Evolutionary conservation across 1,140 invertebrate species (phyloP).

Genomic region (Carposina sasakii): DNA sequence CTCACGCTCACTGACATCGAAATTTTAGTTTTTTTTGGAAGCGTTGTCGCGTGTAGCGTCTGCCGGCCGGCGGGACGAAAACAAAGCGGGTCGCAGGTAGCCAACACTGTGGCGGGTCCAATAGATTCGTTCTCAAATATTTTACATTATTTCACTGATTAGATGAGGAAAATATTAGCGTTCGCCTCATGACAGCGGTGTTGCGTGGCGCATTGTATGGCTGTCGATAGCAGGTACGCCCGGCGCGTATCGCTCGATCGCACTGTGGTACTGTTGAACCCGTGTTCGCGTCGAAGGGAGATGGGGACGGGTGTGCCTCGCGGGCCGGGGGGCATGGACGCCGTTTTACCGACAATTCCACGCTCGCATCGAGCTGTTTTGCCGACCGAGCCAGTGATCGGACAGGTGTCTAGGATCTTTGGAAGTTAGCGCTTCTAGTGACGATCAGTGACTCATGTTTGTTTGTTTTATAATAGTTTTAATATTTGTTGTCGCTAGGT

Average conservation of each 20-base stretch:
- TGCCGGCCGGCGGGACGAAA: constrained; percentile 47
- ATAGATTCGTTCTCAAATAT: constrained; percentile 33
- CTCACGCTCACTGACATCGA: constrained; percentile 58
- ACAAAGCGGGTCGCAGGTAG: constrained; percentile 35
- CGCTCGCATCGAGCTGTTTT: background rate
- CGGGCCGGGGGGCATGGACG: constrained; percentile 36
- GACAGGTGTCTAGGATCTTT: constrained; percentile 37
- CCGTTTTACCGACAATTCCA: constrained; percentile 30
- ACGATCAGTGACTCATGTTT: too few relatives aligned
- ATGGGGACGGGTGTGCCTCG: constrained; percentile 31
- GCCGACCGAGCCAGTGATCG: constrained; percentile 11
- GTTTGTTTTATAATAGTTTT: too few relatives aligned
- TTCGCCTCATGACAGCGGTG: constrained; percentile 54
- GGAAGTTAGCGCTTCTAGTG: too few relatives aligned
- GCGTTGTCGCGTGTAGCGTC: constrained; percentile 53
- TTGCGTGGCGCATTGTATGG: constrained; percentile 48
- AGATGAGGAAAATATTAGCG: constrained; percentile 42
- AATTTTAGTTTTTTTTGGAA: constrained; percentile 50
- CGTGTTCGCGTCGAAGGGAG: constrained; percentile 31
- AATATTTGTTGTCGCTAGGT: too few relatives aligned
- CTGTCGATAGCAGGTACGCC: constrained; percentile 33
- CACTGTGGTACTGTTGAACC: constrained; percentile 38
- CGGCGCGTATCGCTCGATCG: constrained; percentile 57
- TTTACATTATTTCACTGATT: constrained; percentile 69
- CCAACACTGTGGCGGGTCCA: constrained; percentile 28